Conservation (phyloP, 1,140 invertebrate species). For the Nasonia giraulti region DNA sequence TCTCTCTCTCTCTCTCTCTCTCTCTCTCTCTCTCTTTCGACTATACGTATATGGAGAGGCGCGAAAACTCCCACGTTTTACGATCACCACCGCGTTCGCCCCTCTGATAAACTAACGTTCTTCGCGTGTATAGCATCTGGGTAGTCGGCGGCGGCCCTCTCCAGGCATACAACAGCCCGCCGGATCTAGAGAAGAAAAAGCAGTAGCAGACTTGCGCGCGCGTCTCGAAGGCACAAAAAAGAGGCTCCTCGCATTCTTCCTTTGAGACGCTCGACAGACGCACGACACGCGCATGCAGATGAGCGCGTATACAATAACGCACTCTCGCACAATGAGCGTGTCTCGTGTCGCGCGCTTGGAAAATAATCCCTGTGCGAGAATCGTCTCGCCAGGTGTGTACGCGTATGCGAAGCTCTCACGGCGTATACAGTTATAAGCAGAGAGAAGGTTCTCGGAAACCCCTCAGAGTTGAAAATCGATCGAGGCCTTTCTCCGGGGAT, state of each 20-base stretch:
- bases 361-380: slow-evolving; percentile 2
- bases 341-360: background rate
- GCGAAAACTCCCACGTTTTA: background rate
- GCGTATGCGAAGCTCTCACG: background rate
- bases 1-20: no score
- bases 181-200: background rate
- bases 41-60: no score
- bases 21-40: no score
- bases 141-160: no score
- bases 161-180: background rate
- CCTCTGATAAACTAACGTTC: background rate
- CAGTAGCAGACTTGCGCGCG: background rate
- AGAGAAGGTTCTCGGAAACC: slow-evolving; percentile 23
- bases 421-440: slow-evolving; percentile 16
- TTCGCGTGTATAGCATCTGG: background rate
- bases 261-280: background rate
- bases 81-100: background rate
- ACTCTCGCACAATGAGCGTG: background rate
- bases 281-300: background rate
- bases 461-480: slow-evolving; percentile 51
- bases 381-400: background rate
- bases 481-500: slow-evolving; percentile 50
- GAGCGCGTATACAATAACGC: background rate
- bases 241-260: background rate
- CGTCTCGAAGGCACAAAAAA: background rate